phyloP scores from a whole-genome alignment of 1,140 invertebrate genomes.

The Venustaconcha ellipsiformis region DNA sequence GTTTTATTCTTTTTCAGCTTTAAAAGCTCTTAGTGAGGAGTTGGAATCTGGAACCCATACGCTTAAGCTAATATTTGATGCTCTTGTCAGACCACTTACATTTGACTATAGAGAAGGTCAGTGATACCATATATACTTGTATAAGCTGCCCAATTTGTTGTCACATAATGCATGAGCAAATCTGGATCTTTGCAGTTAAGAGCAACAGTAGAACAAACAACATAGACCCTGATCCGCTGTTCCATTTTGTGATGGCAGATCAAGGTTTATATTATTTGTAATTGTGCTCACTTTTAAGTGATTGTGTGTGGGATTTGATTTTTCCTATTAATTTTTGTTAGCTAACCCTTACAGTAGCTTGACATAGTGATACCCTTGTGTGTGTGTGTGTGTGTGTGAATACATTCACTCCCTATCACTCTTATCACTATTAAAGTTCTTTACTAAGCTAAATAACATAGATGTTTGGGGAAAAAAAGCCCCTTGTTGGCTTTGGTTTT shows the following conservation, averaged over 20 bases:
- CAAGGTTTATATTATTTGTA: too few relatives aligned
- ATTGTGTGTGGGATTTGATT: too few relatives aligned
- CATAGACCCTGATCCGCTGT: too few relatives aligned
- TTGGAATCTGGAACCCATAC: constrained; percentile 68
- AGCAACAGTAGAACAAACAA: too few relatives aligned
- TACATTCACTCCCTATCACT: background rate
- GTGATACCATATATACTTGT: background rate
- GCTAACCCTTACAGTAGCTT: background rate
- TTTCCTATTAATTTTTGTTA: too few relatives aligned
- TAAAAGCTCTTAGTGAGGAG: constrained; percentile 1
- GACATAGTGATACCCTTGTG: background rate
- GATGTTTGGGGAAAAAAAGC: background rate
- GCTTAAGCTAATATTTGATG: constrained; percentile 77
- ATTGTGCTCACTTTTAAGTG: too few relatives aligned
- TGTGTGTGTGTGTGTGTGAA: background rate
- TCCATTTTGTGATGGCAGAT: too few relatives aligned
- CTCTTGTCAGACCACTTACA: constrained; percentile 74
- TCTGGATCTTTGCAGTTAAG: too few relatives aligned
- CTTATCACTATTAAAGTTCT: background rate
- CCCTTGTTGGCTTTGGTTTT: background rate
- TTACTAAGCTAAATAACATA: background rate
- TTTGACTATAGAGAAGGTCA: constrained; percentile 77
- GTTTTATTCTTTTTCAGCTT: constrained; percentile 13
- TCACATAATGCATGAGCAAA: too few relatives aligned
- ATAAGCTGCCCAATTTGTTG: too few relatives aligned